Percentiles rank a stretch among this genome's conserved stretches.
Evolutionary conservation across 2,113 vertebrate genomes (phyloP).

Genomic region (Tachuris rubrigastra): DNA sequence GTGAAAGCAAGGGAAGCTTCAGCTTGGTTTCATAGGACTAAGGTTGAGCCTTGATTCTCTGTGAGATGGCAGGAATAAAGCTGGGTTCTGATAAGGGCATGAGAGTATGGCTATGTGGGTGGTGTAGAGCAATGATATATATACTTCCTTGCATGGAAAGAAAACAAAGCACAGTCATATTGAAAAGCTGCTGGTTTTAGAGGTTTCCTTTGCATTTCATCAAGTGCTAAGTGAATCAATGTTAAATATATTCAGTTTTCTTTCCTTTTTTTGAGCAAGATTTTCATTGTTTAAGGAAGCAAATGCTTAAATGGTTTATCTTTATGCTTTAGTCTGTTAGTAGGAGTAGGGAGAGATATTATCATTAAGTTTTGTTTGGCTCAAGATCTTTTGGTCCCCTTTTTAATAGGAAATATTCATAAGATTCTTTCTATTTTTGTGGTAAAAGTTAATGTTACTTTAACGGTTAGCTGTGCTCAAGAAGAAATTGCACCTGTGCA

Average conservation of each 20-base stretch:
- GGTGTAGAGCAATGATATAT: neutral
- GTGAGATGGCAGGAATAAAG: neutral
- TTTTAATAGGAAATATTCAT: neutral
- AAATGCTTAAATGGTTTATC: neutral
- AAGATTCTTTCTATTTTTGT: neutral
- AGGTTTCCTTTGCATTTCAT: neutral
- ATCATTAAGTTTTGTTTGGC: neutral
- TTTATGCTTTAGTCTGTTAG: neutral
- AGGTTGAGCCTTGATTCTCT: neutral
- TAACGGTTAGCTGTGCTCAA: neutral
- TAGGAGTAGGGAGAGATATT: neutral
- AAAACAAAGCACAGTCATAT: neutral
- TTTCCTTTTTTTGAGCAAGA: neutral
- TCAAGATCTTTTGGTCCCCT: neutral
- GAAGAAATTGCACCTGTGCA: neutral
- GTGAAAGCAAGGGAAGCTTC: neutral
- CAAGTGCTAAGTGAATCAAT: neutral
- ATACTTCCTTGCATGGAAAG: neutral
- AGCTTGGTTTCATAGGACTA: neutral
- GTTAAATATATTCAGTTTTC: neutral
- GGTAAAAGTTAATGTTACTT: neutral
- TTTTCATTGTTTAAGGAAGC: neutral
- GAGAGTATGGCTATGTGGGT: neutral
- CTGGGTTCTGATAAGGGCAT: neutral
- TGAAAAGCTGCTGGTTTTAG: neutral